phyloP scores from a whole-genome alignment of 2,888 invertebrate species.

The Perizoma flavofasciatum region DNA sequence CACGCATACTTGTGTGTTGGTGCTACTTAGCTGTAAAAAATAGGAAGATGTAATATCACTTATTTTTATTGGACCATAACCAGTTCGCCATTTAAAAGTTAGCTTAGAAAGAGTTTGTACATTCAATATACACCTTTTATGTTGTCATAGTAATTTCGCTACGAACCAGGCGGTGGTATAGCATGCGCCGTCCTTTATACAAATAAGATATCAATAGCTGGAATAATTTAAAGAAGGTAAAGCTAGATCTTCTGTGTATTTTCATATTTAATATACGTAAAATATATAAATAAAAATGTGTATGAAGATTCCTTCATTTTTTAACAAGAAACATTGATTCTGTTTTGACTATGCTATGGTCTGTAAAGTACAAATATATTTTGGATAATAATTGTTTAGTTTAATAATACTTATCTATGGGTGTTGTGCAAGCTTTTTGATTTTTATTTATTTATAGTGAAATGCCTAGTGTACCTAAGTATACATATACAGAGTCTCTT shows the following conservation, averaged over 20 bases:
- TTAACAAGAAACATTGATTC: slow-evolving; percentile 6
- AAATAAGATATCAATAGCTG: background rate
- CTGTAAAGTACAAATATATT: slow-evolving; percentile 53
- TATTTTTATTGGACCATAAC: background rate
- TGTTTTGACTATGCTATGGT: background rate
- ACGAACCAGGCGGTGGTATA: background rate
- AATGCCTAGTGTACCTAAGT: slow-evolving; percentile 59
- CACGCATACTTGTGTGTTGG: background rate
- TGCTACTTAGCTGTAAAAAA: slow-evolving; percentile 7
- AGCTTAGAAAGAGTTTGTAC: background rate
- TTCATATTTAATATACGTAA: background rate
- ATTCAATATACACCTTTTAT: no score
- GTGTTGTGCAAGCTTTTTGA: slow-evolving; percentile 53
- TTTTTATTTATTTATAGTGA: slow-evolving; percentile 52
- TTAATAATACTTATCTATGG: slow-evolving; percentile 23
- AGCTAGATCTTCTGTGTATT: background rate
- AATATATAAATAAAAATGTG: no score
- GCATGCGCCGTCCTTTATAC: background rate
- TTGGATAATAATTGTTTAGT: slow-evolving; percentile 34
- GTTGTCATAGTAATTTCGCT: no score
- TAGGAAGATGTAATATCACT: background rate
- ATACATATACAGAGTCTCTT: slow-evolving; percentile 63
- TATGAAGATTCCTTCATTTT: background rate
- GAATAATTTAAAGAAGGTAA: background rate
- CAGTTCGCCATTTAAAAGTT: slow-evolving; percentile 3